Conservation (phyloP, 2,113 vertebrate species). For the Cyrtonyx montezumae region DNA sequence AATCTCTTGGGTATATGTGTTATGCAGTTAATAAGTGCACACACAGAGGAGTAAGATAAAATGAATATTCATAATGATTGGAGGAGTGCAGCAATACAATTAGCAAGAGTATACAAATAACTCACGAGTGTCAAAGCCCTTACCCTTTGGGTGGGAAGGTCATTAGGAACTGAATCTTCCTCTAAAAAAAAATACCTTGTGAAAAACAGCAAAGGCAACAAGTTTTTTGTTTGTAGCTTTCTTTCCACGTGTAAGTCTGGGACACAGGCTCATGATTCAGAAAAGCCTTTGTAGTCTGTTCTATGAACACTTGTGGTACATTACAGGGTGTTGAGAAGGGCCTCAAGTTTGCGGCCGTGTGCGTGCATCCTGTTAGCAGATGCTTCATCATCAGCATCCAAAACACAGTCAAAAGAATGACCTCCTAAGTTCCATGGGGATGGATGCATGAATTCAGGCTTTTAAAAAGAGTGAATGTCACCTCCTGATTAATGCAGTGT, state of each 20-base stretch:
- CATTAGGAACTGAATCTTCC: conserved; percentile 31
- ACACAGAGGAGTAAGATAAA: conserved; percentile 50
- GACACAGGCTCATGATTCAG: neutral
- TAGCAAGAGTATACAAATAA: conserved; percentile 62
- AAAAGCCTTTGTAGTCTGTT: neutral
- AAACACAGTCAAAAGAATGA: neutral
- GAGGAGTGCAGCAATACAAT: conserved; percentile 63
- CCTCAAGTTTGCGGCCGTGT: neutral
- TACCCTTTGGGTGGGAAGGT: conserved; percentile 27
- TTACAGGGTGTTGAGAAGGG: neutral
- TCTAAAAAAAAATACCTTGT: neutral
- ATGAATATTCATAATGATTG: conserved; percentile 62
- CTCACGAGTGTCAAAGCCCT: conserved; percentile 57
- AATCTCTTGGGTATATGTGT: conserved; percentile 25
- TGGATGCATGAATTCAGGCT: neutral
- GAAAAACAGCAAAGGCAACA: neutral
- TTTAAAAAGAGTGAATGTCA: too few relatives aligned
- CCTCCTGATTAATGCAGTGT: neutral
- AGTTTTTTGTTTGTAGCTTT: neutral
- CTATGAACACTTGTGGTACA: rapidly evolving
- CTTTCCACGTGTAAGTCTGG: neutral
- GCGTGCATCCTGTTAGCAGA: neutral
- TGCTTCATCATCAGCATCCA: neutral
- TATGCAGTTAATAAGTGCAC: conserved; percentile 52
- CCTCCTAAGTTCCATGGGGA: neutral